Conservation (phyloP, 1,140 invertebrate genomes). For the Drosophila tani region DNA sequence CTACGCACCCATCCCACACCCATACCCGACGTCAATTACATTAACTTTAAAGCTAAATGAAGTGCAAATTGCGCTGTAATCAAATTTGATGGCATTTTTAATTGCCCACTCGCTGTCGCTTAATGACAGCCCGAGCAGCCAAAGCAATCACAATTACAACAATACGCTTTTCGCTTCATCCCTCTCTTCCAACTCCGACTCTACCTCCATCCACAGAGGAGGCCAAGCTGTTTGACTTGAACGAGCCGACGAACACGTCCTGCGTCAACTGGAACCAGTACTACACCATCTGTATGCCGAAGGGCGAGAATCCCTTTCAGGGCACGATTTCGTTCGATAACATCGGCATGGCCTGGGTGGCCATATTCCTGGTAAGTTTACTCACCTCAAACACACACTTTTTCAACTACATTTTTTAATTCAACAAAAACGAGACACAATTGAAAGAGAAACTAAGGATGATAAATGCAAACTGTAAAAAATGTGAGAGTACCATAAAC, state of each 20-base stretch:
- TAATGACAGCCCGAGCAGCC: conserved; percentile 47
- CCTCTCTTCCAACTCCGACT: background rate
- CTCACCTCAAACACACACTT: no score
- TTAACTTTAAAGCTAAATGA: conserved; percentile 72
- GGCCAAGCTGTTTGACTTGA: conserved; percentile 86
- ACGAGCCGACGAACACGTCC: conserved; percentile 87
- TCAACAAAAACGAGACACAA: conserved; percentile 86
- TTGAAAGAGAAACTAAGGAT: background rate
- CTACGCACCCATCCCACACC: background rate
- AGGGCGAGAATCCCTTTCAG: conserved; percentile 98
- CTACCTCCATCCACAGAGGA: conserved; percentile 59
- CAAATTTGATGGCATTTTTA: conserved; percentile 81
- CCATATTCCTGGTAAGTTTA: conserved; percentile 98
- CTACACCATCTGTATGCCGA: conserved; percentile 96
- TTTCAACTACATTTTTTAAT: conserved; percentile 75
- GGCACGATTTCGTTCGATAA: conserved; percentile 99
- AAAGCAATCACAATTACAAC: conserved; percentile 63
- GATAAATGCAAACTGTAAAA: background rate
- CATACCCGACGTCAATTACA: conserved; percentile 11
- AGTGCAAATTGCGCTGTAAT: conserved; percentile 79
- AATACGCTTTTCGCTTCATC: conserved; percentile 37
- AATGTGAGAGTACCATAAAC: no score
- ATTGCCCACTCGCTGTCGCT: conserved; percentile 64
- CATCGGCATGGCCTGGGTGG: conserved; percentile 99
- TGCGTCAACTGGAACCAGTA: conserved; percentile 99